Conservation (phyloP, 2,113 vertebrate genomes). For the Platysteira castanea region DNA sequence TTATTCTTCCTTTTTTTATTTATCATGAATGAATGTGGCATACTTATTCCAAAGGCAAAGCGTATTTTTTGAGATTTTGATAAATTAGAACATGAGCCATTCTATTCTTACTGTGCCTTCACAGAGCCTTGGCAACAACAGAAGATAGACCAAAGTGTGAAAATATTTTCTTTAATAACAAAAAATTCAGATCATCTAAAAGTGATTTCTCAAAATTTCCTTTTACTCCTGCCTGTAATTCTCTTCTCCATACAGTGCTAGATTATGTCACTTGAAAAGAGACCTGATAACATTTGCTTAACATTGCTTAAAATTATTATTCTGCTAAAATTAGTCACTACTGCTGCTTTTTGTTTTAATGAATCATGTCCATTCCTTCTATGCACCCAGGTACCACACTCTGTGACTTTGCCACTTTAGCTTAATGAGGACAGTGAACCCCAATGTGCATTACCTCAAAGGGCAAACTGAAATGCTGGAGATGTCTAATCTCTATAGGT, state of each 20-base stretch:
- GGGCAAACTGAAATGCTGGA: background rate
- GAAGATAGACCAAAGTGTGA: background rate
- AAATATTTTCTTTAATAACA: background rate
- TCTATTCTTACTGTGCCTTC: background rate
- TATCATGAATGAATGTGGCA: background rate
- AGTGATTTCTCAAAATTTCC: background rate
- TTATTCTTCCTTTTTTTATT: background rate
- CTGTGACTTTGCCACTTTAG: background rate
- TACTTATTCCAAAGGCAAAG: background rate
- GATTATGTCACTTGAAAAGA: background rate
- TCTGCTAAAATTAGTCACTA: constrained; percentile 45
- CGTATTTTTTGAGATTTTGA: background rate
- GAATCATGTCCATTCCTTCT: background rate
- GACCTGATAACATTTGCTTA: background rate
- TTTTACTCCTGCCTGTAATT: background rate
- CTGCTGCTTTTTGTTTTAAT: constrained; percentile 35
- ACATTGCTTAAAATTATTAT: background rate
- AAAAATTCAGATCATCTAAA: background rate
- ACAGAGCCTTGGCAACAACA: background rate
- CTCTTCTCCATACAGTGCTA: background rate
- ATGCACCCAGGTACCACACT: background rate
- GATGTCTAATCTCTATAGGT: background rate
- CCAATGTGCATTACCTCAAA: background rate
- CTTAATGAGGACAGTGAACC: background rate
- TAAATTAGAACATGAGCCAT: background rate